Base-by-base conservation (phyloP, 2,113 vertebrate species). In the Atherinomorus stipes region DNA sequence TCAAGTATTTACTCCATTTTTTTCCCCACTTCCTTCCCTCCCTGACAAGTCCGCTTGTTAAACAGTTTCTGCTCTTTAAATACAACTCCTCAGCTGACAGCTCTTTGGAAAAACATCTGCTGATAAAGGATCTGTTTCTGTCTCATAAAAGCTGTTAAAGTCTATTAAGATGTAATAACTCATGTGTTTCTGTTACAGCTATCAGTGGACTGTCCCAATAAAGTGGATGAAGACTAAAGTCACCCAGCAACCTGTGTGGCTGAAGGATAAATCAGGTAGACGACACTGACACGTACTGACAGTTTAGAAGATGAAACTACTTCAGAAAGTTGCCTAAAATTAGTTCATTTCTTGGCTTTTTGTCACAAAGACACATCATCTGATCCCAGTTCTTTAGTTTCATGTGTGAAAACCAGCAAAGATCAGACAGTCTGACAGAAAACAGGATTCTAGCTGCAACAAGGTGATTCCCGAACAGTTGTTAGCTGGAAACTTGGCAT, bases 121-220 rank as follows among this genome's bases (percentile, higher is more conserved):
- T 47, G 16, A 5, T 19, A 47, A 2, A 19, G 11, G 6, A 16
- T 16, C 8, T 16, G 42, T 44, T 16, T 44, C 37, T 8, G 11
- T 8, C 2, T 40, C 7, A 11, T 40, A 40, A 12, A 40, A 10
- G 38, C 40, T 4, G 12, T 15, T 3, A 16, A 1, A 47, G 7
- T 21, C 6, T 4, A 7, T n/a, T 18, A 21, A 25, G 11, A 42
- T 7, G 21, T 40, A 25, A 19, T 61, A 34, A 42, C 23, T 18
- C 26, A 8, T 0, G 22, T 64, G 1, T 67, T 59, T 73, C 11
- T 57, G 21, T 50, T 54, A 4, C 93, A 99, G 97, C 28, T 98
- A 98, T 81, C 26, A 52, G 56, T 99, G 97, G 97, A 94, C 93
- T 0, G 64, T 96, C 16, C 96, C 95, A 11, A 85, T 99, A 70